Percentiles rank a stretch among this genome's conserved stretches.
Conservation (phyloP, 64 coral and sea anemone species). For the Trachythela sp. region DNA sequence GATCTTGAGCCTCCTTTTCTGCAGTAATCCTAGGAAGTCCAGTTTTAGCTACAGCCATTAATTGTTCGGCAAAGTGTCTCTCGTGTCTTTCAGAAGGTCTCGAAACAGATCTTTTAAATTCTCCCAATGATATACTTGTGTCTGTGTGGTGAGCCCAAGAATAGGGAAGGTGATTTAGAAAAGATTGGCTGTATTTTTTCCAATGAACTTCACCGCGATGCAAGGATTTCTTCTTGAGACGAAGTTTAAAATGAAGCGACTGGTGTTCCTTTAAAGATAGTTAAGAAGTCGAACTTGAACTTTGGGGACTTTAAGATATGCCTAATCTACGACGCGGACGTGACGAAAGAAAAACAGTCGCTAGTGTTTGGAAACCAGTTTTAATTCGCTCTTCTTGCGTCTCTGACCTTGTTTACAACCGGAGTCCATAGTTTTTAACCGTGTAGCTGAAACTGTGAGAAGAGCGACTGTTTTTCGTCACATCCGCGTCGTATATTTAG, state of each 20-base stretch:
- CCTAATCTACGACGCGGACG: too few relatives aligned
- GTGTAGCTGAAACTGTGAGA: too few relatives aligned
- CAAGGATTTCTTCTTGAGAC: constrained; percentile 63
- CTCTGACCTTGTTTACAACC: too few relatives aligned
- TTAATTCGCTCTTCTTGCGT: too few relatives aligned
- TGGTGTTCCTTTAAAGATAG: background rate
- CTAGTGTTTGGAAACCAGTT: too few relatives aligned
- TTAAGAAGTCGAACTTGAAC: background rate
- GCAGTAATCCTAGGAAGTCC: background rate
- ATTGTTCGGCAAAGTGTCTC: background rate
- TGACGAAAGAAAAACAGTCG: too few relatives aligned
- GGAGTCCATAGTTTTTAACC: too few relatives aligned
- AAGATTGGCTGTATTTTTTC: constrained; percentile 57
- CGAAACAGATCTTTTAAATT: background rate
- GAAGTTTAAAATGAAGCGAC: constrained; percentile 81
- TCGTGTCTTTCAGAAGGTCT: background rate
- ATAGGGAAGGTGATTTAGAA: constrained; percentile 54
- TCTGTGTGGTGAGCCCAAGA: constrained; percentile 63
- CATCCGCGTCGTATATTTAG: too few relatives aligned
- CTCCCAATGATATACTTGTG: constrained; percentile 15
- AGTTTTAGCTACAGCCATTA: background rate
- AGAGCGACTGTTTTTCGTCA: too few relatives aligned
- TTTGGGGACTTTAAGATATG: too few relatives aligned
- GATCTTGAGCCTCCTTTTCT: background rate
- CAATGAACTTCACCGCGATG: constrained; percentile 75